Evolutionary conservation across 2,113 vertebrate species (phyloP).

Genomic region (Mobula hypostoma): DNA sequence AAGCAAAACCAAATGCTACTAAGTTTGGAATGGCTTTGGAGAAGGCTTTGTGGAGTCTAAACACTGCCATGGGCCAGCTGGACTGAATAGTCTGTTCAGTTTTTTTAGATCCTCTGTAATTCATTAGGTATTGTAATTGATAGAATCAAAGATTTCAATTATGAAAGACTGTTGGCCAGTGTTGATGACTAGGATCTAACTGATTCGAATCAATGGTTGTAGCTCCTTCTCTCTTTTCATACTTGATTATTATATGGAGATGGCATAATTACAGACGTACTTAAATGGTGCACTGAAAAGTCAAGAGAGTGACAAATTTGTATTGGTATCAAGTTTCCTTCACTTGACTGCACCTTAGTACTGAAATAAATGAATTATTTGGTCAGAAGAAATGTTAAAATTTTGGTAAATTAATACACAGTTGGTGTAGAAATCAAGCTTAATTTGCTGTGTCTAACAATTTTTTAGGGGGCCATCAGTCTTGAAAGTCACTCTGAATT

Average conservation of each 20-base stretch:
- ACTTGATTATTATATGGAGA: constrained; percentile 18
- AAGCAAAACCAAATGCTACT: not conserved
- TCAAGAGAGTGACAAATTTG: not conserved
- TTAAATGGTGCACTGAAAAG: constrained; percentile 22
- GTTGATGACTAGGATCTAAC: not conserved
- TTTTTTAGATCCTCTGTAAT: not conserved
- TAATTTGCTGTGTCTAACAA: not conserved
- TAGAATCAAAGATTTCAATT: not conserved
- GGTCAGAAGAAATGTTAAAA: not conserved
- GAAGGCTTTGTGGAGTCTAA: not conserved
- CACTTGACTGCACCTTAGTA: not conserved
- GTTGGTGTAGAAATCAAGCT: not conserved
- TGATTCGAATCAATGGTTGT: not conserved
- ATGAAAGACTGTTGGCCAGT: not conserved
- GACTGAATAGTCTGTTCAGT: not conserved
- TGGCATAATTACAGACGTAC: not conserved
- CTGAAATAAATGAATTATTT: not conserved
- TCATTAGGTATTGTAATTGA: not conserved
- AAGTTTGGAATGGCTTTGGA: not conserved
- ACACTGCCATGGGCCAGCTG: not conserved
- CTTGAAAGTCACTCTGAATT: not conserved
- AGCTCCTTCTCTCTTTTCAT: not conserved
- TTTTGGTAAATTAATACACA: not conserved
- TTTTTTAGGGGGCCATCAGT: not conserved
- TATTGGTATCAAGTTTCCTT: not conserved